Base-by-base conservation (phyloP, 2,888 invertebrate genomes). In the Yponomeuta malinellus region DNA sequence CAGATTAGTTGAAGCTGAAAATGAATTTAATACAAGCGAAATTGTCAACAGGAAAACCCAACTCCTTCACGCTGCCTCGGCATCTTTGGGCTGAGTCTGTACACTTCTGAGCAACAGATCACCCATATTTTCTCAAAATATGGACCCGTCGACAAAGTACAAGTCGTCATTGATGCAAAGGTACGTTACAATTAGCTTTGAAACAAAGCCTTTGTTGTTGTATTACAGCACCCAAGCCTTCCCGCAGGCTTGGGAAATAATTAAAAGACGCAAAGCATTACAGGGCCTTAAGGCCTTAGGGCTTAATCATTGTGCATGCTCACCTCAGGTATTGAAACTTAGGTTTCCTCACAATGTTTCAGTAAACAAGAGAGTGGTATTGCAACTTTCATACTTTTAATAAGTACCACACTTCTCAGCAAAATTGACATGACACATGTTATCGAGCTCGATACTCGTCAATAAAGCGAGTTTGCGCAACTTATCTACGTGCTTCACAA, bases 81-180 rank as follows among this genome's bases (percentile, higher is more conserved):
- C 29, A 96, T 99, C 12, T 99, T 99, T 87, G 99, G 99, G 4
- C 92, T 99, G 72, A 98, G 97, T 82, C 94, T 98, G 71, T 96
- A 96, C 88, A 99, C 99, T 0, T 96, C 97, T 1, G 98, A 99
- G 84, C 95, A 96, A 78, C 97, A 98, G 85, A 94, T 99, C 65
- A 95, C 96, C 81, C 97, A 98, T 79, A 96, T 98, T 75, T 98
- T 99, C 90, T 95, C 95, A 68, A 97, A 98, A 84, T 99, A 95
- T 84, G 99, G 99, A 2, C 96, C 96, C 0, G 96, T 99, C 52
- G 98, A 98, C 83, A 95, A 97, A 83, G 96, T 97, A 37, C 97
- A 98, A 92, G 96, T 99, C 74, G 98, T 99, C 71, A 97, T 98
- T 79, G 99, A 99, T 89, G 98, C 98, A 68, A 98, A 98, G 95